Evolutionary conservation across 2,113 vertebrate species (phyloP).

Genomic region (Corythornis cristatus): DNA sequence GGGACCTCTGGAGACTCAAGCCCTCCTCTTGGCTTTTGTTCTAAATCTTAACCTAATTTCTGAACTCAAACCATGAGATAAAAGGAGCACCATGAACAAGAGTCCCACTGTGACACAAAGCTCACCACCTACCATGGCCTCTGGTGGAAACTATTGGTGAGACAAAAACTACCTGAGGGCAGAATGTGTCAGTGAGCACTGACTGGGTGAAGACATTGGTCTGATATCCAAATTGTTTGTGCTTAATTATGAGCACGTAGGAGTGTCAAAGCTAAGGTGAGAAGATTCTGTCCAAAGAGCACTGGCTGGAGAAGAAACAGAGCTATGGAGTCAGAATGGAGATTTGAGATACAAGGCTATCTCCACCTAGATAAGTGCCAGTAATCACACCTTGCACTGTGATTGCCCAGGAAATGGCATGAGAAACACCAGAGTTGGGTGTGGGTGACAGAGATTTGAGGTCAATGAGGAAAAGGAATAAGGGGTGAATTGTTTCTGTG

Average conservation of each 20-base stretch:
- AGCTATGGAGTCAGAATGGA: neutral
- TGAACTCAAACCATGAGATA: neutral
- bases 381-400: neutral
- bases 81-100: neutral
- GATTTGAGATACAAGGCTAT: neutral
- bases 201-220: neutral
- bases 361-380: neutral
- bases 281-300: neutral
- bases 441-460: neutral
- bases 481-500: neutral
- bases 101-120: fast-evolving
- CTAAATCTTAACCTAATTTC: neutral
- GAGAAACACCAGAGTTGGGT: neutral
- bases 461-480: neutral
- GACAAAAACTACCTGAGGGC: neutral
- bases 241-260: neutral
- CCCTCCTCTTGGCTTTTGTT: neutral
- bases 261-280: neutral
- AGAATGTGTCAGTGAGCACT: neutral
- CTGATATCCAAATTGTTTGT: neutral
- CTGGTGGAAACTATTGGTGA: neutral
- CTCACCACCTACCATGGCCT: fast-evolving
- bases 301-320: neutral
- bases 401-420: neutral
- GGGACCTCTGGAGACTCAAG: neutral